Percentiles rank a stretch among this genome's conserved stretches.
Conservation (phyloP, 2,888 invertebrate species). For the Sthenelais limicola region DNA sequence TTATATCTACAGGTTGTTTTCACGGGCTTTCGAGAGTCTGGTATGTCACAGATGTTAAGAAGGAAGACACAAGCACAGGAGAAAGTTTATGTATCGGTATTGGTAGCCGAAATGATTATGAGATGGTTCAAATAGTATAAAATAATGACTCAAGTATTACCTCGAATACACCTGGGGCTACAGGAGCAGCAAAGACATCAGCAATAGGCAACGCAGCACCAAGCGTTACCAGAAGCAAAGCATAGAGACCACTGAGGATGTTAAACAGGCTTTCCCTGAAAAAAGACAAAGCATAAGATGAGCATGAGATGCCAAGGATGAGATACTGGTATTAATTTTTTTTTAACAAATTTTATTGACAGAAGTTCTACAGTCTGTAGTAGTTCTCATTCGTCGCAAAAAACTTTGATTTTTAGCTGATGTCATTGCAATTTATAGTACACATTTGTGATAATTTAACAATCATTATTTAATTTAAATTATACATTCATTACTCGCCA, state of each 20-base stretch:
- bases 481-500: no score
- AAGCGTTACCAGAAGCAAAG: slow-evolving; percentile 93
- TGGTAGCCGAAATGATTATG: not conserved
- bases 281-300: no score
- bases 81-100: not conserved
- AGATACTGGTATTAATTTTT: no score
- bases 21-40: no score
- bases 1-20: not conserved
- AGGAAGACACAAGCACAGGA: not conserved
- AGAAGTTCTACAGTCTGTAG: no score
- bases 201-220: slow-evolving; percentile 97
- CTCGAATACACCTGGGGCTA: slow-evolving; percentile 44
- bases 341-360: no score
- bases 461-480: no score
- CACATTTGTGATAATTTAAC: no score
- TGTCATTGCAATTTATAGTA: no score
- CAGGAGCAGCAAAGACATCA: slow-evolving; percentile 76
- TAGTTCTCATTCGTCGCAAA: no score
- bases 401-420: no score
- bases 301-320: no score
- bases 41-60: not conserved
- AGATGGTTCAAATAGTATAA: not conserved
- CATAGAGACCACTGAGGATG: slow-evolving; percentile 89
- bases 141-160: slow-evolving; percentile 31
- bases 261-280: slow-evolving; percentile 60